These are phyloP conservation scores for Eulithis prunata DNA, from an alignment of 2,888 invertebrate genomes.

Conservation along the genomic window DNA sequence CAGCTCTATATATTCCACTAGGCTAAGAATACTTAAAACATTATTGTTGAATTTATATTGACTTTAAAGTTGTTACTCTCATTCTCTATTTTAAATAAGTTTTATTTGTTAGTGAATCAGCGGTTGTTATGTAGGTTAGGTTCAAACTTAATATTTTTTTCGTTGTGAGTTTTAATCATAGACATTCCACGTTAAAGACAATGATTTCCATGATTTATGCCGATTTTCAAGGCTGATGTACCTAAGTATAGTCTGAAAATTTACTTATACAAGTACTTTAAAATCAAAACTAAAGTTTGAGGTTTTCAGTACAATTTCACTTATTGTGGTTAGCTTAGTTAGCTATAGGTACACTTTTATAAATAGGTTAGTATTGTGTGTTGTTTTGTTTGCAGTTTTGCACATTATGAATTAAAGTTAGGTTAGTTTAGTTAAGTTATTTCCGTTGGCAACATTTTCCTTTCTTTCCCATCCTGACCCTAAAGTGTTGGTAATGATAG, in stretches of 20 bases:
- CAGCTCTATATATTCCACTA: slow-evolving; percentile 51
- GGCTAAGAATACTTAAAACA: slow-evolving; percentile 42
- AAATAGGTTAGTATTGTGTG: slow-evolving; percentile 52
- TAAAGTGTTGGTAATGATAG: slow-evolving; percentile 31
- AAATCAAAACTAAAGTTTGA: slow-evolving; percentile 58
- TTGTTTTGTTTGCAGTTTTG: slow-evolving; percentile 60
- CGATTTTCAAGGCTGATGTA: slow-evolving; percentile 68
- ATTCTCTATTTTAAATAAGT: slow-evolving; percentile 39
- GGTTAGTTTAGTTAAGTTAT: slow-evolving; percentile 22
- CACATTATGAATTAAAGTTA: slow-evolving; percentile 39
- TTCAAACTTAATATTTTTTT: slow-evolving; percentile 33
- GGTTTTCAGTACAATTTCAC: slow-evolving; percentile 69
- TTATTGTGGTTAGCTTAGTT: slow-evolving; percentile 64
- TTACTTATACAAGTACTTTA: slow-evolving; percentile 54
- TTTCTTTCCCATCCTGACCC: slow-evolving; percentile 36
- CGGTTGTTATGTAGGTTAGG: slow-evolving; percentile 58
- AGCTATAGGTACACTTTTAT: slow-evolving; percentile 51
- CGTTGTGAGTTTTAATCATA: slow-evolving; percentile 73
- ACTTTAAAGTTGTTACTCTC: slow-evolving; percentile 75
- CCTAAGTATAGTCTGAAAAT: slow-evolving; percentile 58
- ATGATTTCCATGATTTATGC: slow-evolving; percentile 64
- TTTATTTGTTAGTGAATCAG: slow-evolving; percentile 47
- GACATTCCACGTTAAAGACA: slow-evolving; percentile 78
- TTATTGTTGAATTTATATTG: slow-evolving; percentile 58
- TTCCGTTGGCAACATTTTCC: slow-evolving; percentile 37